Evolutionary conservation across 2,113 vertebrate species (phyloP).

Genomic region (Melospiza georgiana): DNA sequence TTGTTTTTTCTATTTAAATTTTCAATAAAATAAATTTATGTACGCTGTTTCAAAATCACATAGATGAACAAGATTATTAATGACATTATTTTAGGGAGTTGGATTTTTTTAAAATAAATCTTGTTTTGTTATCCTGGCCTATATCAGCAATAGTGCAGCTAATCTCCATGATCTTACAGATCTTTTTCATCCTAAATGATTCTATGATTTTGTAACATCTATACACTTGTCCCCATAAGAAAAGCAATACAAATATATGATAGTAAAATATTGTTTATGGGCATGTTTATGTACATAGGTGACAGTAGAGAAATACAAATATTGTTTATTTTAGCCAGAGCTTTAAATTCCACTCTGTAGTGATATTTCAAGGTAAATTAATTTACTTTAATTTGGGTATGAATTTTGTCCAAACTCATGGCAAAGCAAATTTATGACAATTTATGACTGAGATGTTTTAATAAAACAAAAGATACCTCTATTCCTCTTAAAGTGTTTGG

Average conservation of each 20-base stretch:
- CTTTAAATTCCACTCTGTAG: not conserved
- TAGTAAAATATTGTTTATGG: not conserved
- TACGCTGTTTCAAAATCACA: not conserved
- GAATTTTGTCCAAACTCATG: not conserved
- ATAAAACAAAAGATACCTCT: constrained; percentile 60
- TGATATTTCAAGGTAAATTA: not conserved
- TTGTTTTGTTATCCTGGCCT: not conserved
- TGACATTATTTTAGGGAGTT: not conserved
- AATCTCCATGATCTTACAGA: not conserved
- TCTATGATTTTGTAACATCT: not conserved
- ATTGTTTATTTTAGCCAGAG: not conserved
- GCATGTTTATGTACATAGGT: not conserved
- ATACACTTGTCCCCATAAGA: not conserved
- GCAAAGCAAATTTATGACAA: constrained; percentile 70
- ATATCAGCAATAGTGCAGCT: not conserved
- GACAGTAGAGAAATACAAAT: not conserved
- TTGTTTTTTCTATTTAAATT: not conserved
- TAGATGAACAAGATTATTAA: not conserved
- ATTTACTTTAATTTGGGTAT: not conserved
- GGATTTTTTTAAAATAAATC: not conserved
- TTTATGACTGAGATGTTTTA: constrained; percentile 57
- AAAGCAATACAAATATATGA: not conserved
- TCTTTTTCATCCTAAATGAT: not conserved
- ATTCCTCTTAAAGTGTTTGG: constrained; percentile 64
- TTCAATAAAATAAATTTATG: not conserved